A percentile compares a stretch with the other conserved stretches of the same genome.
Conservation (phyloP, 2,888 invertebrate species). For the Hemithea aestivaria region DNA sequence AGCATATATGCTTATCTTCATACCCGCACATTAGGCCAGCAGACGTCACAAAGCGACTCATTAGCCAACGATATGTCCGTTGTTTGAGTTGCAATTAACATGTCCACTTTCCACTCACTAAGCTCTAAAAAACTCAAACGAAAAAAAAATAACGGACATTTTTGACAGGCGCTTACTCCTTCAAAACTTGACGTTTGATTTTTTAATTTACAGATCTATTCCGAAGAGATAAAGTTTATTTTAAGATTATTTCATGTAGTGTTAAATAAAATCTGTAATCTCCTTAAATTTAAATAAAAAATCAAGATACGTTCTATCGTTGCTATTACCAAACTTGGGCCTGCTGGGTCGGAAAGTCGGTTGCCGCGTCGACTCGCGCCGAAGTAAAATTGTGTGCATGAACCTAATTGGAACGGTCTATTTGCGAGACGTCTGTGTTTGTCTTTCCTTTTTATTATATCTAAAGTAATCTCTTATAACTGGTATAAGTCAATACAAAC, state of each 20-base stretch:
- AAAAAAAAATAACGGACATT: slow-evolving; percentile 24
- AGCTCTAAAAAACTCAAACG: slow-evolving; percentile 30
- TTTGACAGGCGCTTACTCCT: slow-evolving; percentile 40
- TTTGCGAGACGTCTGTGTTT: too few relatives aligned
- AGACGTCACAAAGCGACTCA: slow-evolving; percentile 46
- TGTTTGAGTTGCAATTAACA: slow-evolving; percentile 73
- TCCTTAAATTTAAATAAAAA: too few relatives aligned
- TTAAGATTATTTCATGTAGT: too few relatives aligned
- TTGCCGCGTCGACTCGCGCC: too few relatives aligned
- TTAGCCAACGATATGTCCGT: slow-evolving; percentile 66
- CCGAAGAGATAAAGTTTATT: slow-evolving; percentile 34
- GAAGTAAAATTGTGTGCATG: too few relatives aligned
- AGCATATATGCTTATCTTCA: slow-evolving; percentile 18
- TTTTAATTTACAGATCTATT: slow-evolving; percentile 27
- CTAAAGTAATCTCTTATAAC: too few relatives aligned
- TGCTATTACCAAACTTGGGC: too few relatives aligned
- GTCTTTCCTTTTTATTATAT: too few relatives aligned
- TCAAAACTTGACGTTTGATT: slow-evolving; percentile 31
- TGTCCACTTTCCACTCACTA: slow-evolving; percentile 52
- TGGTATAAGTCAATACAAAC: slow-evolving; percentile 40
- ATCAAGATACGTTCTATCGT: too few relatives aligned
- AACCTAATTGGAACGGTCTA: too few relatives aligned
- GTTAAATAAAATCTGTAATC: too few relatives aligned
- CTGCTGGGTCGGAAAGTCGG: too few relatives aligned
- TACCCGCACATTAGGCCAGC: slow-evolving; percentile 18